These are phyloP conservation scores for Micronycteris hirsuta DNA, from an alignment of 2,113 vertebrate species.

Conservation along the genomic window DNA sequence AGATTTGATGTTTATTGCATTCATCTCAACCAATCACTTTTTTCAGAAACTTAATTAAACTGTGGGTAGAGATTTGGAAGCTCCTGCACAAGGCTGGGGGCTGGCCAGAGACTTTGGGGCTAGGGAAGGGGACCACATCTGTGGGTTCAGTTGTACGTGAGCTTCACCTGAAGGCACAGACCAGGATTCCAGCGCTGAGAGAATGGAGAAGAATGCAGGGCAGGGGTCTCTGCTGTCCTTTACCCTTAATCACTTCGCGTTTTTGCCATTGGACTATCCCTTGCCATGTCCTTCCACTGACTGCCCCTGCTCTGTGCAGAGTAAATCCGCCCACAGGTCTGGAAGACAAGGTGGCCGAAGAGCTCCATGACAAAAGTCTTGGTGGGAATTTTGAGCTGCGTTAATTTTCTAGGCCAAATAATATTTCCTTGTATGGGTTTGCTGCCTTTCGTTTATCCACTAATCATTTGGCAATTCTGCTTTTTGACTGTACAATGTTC, in stretches of 20 bases:
- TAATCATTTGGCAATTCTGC: not conserved
- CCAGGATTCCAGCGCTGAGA: not conserved
- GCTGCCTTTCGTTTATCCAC: not conserved
- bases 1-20: constrained; percentile 63
- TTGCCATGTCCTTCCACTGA: not conserved
- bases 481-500: not conserved
- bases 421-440: not conserved
- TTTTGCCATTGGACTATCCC: not conserved
- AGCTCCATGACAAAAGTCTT: not conserved
- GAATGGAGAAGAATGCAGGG: not conserved
- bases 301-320: not conserved
- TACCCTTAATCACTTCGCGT: not conserved
- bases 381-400: not conserved
- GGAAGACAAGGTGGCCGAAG: not conserved
- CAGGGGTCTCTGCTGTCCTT: not conserved
- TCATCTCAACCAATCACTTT: constrained; percentile 60
- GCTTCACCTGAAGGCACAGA: not conserved
- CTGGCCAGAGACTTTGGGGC: not conserved
- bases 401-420: not conserved
- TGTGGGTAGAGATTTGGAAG: constrained; percentile 13
- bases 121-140: not conserved
- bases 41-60: constrained; percentile 65
- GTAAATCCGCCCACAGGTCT: not conserved
- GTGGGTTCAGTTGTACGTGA: not conserved
- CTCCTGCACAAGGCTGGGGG: not conserved